Evolutionary conservation across 2,113 vertebrate genomes (phyloP), one percentile per base, ranked within the genome.

Genomic region (Sebastes schlegelii): DNA sequence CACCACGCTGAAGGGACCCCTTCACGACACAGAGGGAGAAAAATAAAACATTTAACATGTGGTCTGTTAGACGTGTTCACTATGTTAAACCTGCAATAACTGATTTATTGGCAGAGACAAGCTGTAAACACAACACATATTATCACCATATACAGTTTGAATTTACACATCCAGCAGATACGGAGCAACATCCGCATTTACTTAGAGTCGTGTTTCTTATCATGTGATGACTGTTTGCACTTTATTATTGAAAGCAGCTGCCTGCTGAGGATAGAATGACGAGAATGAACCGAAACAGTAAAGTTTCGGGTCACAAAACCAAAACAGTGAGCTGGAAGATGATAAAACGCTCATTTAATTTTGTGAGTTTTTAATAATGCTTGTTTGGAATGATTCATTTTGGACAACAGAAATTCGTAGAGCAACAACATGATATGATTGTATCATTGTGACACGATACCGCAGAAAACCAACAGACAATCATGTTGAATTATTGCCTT

Each of bases 1-100:
- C 79, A 99, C 98, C 92, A 99, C 98, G 19, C 98, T 99, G 96
- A 99, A 99, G 5, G 98, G 98, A 75, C 98, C 98, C 96, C 98
- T 99, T 92, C 17, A 94, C 82, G 62, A 63, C 26, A 91, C 69
- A 83, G 8, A 12, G 42, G 54, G 61, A 42, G 4, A 6, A 6
- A 4, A 51, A 12, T 13, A n/a, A 49, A 55, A 75, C n/a, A 60
- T 66, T 83, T 40, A 76, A 19, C 45, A 48, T 46, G 7, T 1
- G 6, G 8, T 21, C 40, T 3, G 16, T 48, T 19, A 12, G 1
- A 19, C 21, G 0, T 26, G 5, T 17, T 73, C 71, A 0, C 46
- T 3, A 8, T 6, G n/a, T n/a, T 23, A 8, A 42, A 5, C 51
- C 34, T 21, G 68, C 10, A 43, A 6, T 10, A 43, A 45, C 7